These are phyloP conservation scores for Cenopis cana DNA, from an alignment of 2,888 invertebrate species.

Conservation along the genomic window DNA sequence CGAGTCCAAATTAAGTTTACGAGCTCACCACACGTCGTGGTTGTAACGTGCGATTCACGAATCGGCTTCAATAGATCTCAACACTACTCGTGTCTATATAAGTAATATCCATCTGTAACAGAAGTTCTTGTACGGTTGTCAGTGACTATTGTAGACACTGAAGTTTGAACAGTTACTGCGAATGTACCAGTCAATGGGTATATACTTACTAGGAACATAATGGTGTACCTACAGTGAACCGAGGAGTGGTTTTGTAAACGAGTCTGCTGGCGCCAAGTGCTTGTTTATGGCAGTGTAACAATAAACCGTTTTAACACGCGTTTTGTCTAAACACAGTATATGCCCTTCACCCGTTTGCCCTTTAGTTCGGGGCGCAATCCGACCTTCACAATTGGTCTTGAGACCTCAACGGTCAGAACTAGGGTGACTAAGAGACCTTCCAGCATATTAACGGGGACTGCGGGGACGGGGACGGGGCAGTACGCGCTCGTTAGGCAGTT, in stretches of 20 bases:
- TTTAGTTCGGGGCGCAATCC: background rate
- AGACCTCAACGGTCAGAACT: no score
- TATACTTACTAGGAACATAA: no score
- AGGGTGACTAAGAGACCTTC: no score
- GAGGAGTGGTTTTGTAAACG: background rate
- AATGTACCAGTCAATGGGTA: no score
- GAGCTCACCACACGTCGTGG: background rate
- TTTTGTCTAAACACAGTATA: background rate
- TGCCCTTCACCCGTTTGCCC: background rate
- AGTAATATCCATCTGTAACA: background rate
- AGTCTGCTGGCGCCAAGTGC: background rate
- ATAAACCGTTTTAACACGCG: conserved; percentile 9
- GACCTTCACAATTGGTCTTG: no score
- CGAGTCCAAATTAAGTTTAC: no score
- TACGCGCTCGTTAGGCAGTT: conserved; percentile 33
- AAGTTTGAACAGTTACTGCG: background rate
- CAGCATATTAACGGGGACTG: no score
- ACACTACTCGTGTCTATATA: no score
- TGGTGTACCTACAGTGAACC: background rate
- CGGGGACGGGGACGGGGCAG: no score
- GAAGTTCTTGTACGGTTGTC: background rate
- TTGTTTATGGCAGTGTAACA: conserved; percentile 4
- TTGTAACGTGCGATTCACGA: no score
- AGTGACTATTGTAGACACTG: background rate
- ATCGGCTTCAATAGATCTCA: no score